Evolutionary conservation across 92 coral and sea anemone species (phyloP).

Genomic region (Siderastrea radians): DNA sequence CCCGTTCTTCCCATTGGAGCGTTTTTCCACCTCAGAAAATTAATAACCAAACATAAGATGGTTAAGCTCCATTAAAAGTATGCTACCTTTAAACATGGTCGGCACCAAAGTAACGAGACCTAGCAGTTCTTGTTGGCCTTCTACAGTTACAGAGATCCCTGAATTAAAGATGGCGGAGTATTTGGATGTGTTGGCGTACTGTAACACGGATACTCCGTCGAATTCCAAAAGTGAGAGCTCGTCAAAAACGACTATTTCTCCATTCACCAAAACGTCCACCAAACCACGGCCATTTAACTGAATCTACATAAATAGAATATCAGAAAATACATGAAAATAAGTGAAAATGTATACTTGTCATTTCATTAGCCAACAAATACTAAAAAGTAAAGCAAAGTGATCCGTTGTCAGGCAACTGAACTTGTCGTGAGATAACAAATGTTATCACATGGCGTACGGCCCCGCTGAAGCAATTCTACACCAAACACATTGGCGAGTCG

Average conservation of each 20-base stretch:
- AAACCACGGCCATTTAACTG: slow-evolving; percentile 74
- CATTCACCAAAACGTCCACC: slow-evolving; percentile 79
- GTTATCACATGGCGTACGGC: too few relatives aligned
- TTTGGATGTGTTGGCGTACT: slow-evolving; percentile 68
- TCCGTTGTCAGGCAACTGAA: too few relatives aligned
- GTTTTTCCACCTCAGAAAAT: too few relatives aligned
- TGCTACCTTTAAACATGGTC: slow-evolving; percentile 33
- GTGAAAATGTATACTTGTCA: too few relatives aligned
- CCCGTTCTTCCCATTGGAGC: too few relatives aligned
- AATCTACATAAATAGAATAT: slow-evolving; percentile 46
- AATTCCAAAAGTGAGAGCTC: slow-evolving; percentile 69
- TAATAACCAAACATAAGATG: background rate
- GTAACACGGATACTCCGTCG: slow-evolving; percentile 65
- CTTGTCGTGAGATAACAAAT: too few relatives aligned
- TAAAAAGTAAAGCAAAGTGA: too few relatives aligned
- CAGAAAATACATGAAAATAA: too few relatives aligned
- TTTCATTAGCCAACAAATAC: too few relatives aligned
- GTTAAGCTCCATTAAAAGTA: background rate
- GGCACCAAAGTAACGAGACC: slow-evolving; percentile 73
- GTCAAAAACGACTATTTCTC: slow-evolving; percentile 70
- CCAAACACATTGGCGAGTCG: too few relatives aligned
- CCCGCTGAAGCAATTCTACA: too few relatives aligned
- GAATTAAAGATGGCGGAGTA: slow-evolving; percentile 71
- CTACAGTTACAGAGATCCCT: slow-evolving; percentile 78
- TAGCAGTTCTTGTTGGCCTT: slow-evolving; percentile 68